phyloP scores from a whole-genome alignment of 2,797 vertebrate species.

The Gallinago nigripennis region DNA sequence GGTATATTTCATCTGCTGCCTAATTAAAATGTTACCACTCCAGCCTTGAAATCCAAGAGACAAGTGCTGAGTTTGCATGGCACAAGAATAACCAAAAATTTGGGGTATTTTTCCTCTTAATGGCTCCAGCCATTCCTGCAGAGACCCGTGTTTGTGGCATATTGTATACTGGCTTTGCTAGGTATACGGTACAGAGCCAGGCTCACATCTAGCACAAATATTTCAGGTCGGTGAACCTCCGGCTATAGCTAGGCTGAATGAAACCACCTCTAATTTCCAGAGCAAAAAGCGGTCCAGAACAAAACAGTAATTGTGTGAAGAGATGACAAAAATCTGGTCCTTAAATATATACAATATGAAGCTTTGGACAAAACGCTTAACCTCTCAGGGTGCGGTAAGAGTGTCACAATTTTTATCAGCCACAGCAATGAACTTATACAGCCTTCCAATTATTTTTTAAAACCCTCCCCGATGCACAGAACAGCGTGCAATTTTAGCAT shows the following conservation, averaged over 20 bases:
- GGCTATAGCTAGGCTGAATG: background rate
- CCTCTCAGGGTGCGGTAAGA: background rate
- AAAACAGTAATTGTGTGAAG: background rate
- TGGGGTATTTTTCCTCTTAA: background rate
- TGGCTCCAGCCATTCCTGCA: background rate
- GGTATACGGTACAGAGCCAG: background rate
- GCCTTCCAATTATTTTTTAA: background rate
- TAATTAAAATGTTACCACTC: background rate
- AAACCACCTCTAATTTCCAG: slow-evolving; percentile 11
- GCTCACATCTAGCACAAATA: slow-evolving; percentile 1
- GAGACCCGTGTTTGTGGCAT: background rate
- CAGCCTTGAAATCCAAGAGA: background rate
- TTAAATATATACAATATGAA: background rate
- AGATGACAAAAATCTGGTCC: background rate
- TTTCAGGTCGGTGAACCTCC: background rate
- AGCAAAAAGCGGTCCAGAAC: background rate
- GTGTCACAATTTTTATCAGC: background rate
- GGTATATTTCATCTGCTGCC: background rate
- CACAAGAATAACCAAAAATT: background rate
- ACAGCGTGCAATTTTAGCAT: background rate
- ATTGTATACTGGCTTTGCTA: background rate
- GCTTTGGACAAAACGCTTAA: background rate
- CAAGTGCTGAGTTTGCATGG: background rate
- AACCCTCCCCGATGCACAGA: background rate
- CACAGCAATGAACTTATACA: background rate